A percentile compares a stretch with the other conserved stretches of the same genome.
Conservation (phyloP, 2,113 vertebrate genomes). For the Chionis minor region DNA sequence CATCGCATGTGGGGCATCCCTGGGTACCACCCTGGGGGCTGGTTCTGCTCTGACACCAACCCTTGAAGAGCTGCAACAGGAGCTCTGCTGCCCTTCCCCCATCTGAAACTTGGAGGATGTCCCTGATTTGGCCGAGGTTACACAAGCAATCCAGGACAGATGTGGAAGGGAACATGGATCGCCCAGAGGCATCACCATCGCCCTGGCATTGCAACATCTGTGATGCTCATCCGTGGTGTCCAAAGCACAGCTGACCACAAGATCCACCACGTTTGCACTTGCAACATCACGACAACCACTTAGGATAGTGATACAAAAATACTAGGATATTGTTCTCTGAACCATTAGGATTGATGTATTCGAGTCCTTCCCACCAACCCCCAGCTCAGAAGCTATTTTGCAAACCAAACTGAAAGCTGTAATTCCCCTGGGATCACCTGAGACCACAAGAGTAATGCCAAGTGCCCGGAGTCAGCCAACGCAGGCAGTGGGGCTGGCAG, state of each 20-base stretch:
- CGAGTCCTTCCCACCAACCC: not conserved
- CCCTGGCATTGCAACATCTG: not conserved
- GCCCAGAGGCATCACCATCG: not conserved
- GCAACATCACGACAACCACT: not conserved
- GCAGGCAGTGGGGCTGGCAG: not conserved
- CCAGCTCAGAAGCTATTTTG: not conserved
- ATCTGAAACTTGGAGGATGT: not conserved
- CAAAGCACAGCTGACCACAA: not conserved
- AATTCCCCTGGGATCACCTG: not conserved
- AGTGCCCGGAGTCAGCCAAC: not conserved
- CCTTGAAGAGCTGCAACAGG: not conserved
- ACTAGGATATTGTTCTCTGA: not conserved
- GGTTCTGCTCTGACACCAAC: not conserved
- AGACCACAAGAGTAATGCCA: not conserved
- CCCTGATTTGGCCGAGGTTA: not conserved
- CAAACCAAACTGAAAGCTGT: not conserved
- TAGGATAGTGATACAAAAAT: not conserved
- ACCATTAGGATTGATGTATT: not conserved
- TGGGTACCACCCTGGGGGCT: not conserved
- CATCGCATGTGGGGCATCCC: not conserved
- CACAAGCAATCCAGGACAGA: not conserved
- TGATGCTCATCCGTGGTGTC: fast-evolving
- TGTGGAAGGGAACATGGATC: not conserved
- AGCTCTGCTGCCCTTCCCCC: not conserved
- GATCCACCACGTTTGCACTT: not conserved